Evolutionary conservation across 2,888 invertebrate genomes (phyloP), one percentile per base, ranked within the genome.

Genomic region (Meliscaeva auricollis): DNA sequence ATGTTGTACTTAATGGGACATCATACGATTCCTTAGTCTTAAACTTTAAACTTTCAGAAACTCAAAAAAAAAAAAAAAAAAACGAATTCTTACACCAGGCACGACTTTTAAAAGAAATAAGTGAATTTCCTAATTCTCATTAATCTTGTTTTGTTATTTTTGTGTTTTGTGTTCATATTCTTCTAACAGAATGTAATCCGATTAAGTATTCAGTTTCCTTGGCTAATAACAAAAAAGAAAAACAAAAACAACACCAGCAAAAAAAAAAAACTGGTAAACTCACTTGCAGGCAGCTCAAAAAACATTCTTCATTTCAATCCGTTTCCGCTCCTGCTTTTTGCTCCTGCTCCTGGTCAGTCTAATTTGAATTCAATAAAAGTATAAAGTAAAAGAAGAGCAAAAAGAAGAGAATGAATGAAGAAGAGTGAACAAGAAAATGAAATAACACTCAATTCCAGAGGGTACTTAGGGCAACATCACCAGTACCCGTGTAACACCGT

Each of bases 291-390:
- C 50, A 58, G 13, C 69, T 56, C 35, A 38, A 58, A 52, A 58
- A 58, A 20, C 68, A 73, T 77, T 85, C 69, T 62, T 77, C 68
- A 70, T 60, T 78, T 64, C 60, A 70, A 13, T 48, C 46, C 50
- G 52, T 58, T 82, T 62, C 73, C 60, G 72, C 52, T 73, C 20
- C 38, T 26, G 3, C 26, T 26, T 26, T 26, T 26, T 13, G 9
- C 41, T 30, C 52, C 2, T 35, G 3, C 13, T 66, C 38, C 9
- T 56, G 54, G 70, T 30, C 58, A 70, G 70, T 75, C 75, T 85
- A 85, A 85, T 85, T 85, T 85, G 72, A 85, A 85, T 85, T 81
- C 85, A 76, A 85, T 85, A 85, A 84, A 84, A 84, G 74, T 74
- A 64, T 64, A 77, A 73, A 69, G 54, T 52, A 44, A 73, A 60